Evolutionary conservation across 2,113 vertebrate genomes (phyloP).

Genomic region (Sterna hirundo): DNA sequence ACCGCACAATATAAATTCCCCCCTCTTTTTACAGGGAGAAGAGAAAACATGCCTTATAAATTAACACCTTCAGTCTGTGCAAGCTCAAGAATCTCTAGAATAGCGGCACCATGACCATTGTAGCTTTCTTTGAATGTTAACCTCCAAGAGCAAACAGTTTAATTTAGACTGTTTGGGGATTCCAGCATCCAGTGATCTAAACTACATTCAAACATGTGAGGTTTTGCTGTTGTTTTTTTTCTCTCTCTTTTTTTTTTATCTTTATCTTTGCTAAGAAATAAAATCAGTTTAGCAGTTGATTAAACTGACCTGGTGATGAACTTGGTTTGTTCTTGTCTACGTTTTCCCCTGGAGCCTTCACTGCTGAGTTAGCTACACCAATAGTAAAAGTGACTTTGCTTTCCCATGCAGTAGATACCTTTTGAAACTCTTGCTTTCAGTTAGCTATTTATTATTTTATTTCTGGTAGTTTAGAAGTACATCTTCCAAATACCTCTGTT

Average conservation of each 20-base stretch:
- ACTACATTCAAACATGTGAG: neutral
- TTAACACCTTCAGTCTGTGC: neutral
- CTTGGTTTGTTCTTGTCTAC: neutral
- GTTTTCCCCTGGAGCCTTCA: neutral
- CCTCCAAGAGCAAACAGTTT: neutral
- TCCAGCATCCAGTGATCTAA: neutral
- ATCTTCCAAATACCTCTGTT: neutral
- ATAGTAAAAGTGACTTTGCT: neutral
- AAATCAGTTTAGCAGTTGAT: neutral
- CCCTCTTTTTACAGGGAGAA: neutral
- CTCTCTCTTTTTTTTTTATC: neutral
- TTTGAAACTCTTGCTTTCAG: neutral
- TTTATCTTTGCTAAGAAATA: neutral
- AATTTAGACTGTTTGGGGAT: neutral
- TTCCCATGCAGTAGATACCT: neutral
- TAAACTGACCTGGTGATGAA: neutral
- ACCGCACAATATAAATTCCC: neutral
- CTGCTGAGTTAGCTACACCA: neutral
- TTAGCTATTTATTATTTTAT: neutral
- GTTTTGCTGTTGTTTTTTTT: neutral
- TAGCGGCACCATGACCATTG: neutral
- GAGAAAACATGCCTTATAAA: neutral
- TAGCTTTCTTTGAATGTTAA: neutral
- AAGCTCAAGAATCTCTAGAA: neutral
- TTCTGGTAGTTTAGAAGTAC: neutral